Evolutionary conservation across 2,888 invertebrate species (phyloP).

Genomic region (Platycheirus rosarum): DNA sequence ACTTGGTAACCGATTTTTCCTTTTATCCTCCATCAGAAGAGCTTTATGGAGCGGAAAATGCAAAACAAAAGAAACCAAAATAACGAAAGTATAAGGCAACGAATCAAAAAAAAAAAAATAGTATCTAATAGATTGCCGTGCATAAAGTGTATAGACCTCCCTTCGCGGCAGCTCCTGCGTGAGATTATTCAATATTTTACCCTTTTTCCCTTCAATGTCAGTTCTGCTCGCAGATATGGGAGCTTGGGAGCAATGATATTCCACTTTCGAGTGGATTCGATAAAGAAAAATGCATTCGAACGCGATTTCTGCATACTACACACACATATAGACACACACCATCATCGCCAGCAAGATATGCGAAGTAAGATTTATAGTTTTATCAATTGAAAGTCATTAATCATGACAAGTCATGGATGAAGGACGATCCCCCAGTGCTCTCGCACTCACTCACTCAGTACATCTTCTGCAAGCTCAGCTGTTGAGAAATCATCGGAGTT

Average conservation of each 20-base stretch:
- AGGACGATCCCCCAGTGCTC: background rate
- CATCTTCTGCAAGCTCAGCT: slow-evolving; percentile 24
- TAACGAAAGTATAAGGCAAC: slow-evolving; percentile 9
- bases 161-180: slow-evolving; percentile 38
- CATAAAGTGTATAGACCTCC: slow-evolving; percentile 26
- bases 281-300: background rate
- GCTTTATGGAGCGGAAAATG: slow-evolving; percentile 71
- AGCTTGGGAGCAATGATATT: background rate
- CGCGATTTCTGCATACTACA: slow-evolving; percentile 30
- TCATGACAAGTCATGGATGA: slow-evolving; percentile 40
- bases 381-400: slow-evolving; percentile 70
- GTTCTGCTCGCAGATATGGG: background rate
- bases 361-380: slow-evolving; percentile 68
- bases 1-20: slow-evolving; percentile 63
- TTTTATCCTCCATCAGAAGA: slow-evolving; percentile 35
- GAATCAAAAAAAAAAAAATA: slow-evolving; percentile 9
- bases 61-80: slow-evolving; percentile 65
- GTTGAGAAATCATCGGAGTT: slow-evolving; percentile 40
- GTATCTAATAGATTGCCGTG: slow-evolving; percentile 47
- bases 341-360: slow-evolving; percentile 49
- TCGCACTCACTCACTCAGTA: background rate
- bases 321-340: background rate
- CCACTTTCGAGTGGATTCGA: background rate
- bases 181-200: slow-evolving; percentile 55
- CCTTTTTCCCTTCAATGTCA: slow-evolving; percentile 1